Evolutionary conservation across 1,140 invertebrate species (phyloP).

Genomic region (Epicauta chinensis): DNA sequence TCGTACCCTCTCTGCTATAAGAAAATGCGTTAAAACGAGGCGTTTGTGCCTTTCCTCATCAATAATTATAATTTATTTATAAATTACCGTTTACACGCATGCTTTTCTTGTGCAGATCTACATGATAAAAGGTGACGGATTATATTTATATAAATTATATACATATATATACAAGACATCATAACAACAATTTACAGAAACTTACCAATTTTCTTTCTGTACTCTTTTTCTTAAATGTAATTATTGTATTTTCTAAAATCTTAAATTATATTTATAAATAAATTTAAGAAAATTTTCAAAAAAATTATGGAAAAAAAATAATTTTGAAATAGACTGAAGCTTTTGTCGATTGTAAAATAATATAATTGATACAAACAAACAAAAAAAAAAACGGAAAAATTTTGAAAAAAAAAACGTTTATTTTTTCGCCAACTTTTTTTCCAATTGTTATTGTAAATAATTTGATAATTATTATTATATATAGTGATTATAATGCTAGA

Average conservation of each 20-base stretch:
- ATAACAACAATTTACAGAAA: no score
- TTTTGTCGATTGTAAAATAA: no score
- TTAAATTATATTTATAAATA: no score
- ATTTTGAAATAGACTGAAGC: conserved; percentile 23
- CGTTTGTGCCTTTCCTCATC: conserved; percentile 37
- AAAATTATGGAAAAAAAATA: conserved; percentile 1
- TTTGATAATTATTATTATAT: neutral
- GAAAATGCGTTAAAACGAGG: conserved; percentile 25
- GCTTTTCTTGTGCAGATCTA: no score
- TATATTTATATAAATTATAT: conserved; percentile 35
- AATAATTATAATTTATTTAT: no score
- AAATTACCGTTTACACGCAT: no score
- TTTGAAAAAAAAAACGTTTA: neutral
- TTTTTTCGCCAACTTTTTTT: neutral
- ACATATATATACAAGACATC: no score
- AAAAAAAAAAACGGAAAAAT: no score
- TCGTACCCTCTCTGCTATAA: conserved; percentile 36
- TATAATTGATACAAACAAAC: neutral
- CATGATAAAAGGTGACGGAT: no score
- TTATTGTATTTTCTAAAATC: conserved; percentile 17
- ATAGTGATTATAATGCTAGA: conserved; percentile 27
- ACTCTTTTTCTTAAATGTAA: conserved; percentile 20
- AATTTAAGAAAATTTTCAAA: no score
- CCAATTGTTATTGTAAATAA: conserved; percentile 26
- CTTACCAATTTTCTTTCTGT: conserved; percentile 28